Evolutionary conservation across 2,113 vertebrate genomes (phyloP).

Genomic region (Sylvia atricapilla): DNA sequence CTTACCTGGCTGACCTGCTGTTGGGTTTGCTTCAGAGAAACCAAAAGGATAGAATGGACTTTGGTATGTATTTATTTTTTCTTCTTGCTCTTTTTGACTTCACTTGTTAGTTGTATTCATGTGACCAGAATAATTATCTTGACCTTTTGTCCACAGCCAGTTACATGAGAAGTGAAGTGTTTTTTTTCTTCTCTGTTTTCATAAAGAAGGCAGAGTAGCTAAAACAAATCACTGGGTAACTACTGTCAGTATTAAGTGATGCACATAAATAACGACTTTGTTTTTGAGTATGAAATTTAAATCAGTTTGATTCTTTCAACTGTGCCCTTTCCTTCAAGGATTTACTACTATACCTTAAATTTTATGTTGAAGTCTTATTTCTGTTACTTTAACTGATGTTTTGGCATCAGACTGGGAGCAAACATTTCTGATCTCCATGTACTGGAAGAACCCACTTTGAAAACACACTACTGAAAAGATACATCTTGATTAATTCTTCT

Average conservation of each 20-base stretch:
- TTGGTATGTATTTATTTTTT: constrained; percentile 78
- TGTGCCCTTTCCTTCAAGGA: background rate
- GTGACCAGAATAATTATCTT: background rate
- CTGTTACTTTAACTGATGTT: background rate
- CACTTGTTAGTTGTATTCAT: background rate
- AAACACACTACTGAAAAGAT: background rate
- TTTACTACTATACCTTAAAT: background rate
- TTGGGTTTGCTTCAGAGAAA: constrained; percentile 93
- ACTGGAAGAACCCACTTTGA: background rate
- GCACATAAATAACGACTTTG: background rate
- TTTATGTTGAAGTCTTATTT: background rate
- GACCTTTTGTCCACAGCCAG: background rate
- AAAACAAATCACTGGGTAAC: background rate
- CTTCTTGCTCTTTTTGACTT: background rate
- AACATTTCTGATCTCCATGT: background rate
- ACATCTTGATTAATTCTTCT: background rate
- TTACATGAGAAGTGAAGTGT: background rate
- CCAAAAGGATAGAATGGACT: constrained; percentile 96
- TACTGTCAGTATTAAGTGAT: background rate
- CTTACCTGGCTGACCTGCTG: constrained; percentile 84
- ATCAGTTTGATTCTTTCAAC: background rate
- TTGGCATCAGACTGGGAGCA: background rate
- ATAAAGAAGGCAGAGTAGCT: background rate
- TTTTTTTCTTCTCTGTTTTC: background rate
- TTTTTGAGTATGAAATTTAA: background rate